Percentiles rank a stretch among this genome's conserved stretches.
Evolutionary conservation across 2,888 invertebrate species (phyloP).

Genomic region (Ommatoiulus sabulosus): DNA sequence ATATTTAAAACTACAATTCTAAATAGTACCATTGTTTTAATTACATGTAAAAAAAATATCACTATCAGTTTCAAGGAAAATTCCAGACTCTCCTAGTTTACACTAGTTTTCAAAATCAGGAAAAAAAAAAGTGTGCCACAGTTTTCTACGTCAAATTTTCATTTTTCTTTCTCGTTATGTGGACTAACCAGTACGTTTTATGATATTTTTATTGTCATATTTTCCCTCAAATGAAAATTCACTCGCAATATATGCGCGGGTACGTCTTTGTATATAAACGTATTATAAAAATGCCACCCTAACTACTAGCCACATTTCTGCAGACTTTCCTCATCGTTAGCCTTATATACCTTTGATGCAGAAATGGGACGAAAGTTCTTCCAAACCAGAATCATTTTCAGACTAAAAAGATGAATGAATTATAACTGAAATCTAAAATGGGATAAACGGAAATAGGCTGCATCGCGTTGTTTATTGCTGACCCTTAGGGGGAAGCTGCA

Average conservation of each 20-base stretch:
- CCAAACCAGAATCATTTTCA: neutral
- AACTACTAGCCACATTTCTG: no score
- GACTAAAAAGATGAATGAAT: neutral
- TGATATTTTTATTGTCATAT: neutral
- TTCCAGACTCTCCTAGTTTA: neutral
- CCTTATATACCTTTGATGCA: neutral
- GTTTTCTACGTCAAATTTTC: no score
- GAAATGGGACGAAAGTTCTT: neutral
- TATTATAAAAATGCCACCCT: no score
- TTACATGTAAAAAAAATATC: no score
- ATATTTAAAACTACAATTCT: no score
- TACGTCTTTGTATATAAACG: no score
- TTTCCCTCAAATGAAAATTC: neutral
- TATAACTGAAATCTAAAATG: neutral
- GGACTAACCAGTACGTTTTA: neutral
- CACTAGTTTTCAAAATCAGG: neutral
- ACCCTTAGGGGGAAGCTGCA: neutral
- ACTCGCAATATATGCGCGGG: no score
- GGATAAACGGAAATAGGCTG: neutral
- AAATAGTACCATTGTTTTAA: no score
- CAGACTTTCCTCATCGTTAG: no score
- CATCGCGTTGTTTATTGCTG: constrained; percentile 3
- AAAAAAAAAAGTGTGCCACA: neutral
- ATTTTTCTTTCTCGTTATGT: neutral
- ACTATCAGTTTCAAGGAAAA: neutral